Percentiles rank a stretch among this genome's conserved stretches.
These are phyloP conservation scores for Agriopis leucophaearia DNA, from an alignment of 2,888 invertebrate species.

Conservation along the genomic window DNA sequence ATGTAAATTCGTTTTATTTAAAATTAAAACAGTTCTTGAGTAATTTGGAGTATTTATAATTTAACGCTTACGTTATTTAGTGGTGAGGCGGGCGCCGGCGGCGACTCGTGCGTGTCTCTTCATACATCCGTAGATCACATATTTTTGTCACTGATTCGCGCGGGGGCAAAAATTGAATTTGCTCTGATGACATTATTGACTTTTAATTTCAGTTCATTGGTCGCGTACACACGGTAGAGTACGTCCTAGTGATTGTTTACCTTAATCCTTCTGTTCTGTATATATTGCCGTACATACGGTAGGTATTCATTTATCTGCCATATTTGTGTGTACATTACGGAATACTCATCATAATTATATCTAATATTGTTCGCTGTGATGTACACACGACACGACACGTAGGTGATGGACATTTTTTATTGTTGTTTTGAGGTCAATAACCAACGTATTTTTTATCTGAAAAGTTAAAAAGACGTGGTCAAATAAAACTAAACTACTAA, in stretches of 20 bases:
- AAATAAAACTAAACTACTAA: too few relatives aligned
- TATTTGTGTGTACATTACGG: background rate
- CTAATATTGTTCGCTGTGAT: background rate
- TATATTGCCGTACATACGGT: background rate
- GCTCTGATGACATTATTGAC: too few relatives aligned
- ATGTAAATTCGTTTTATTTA: too few relatives aligned
- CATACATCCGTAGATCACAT: too few relatives aligned
- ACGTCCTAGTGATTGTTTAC: background rate
- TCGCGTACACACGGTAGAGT: background rate
- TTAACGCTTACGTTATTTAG: too few relatives aligned
- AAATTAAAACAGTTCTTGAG: too few relatives aligned
- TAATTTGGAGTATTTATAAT: too few relatives aligned
- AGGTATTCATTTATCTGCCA: background rate
- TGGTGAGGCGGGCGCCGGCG: too few relatives aligned
- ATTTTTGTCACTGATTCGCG: too few relatives aligned
- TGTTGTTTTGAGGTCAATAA: background rate
- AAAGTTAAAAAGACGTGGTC: too few relatives aligned
- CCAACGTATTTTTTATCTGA: background rate
- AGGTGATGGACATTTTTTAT: background rate
- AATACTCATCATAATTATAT: constrained; percentile 1
- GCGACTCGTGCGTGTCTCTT: too few relatives aligned
- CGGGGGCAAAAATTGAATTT: too few relatives aligned
- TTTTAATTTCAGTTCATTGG: background rate
- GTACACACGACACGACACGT: background rate
- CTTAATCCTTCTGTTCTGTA: constrained; percentile 5